phyloP scores from a whole-genome alignment of 2,888 invertebrate species.

The Eupithecia centaureata region DNA sequence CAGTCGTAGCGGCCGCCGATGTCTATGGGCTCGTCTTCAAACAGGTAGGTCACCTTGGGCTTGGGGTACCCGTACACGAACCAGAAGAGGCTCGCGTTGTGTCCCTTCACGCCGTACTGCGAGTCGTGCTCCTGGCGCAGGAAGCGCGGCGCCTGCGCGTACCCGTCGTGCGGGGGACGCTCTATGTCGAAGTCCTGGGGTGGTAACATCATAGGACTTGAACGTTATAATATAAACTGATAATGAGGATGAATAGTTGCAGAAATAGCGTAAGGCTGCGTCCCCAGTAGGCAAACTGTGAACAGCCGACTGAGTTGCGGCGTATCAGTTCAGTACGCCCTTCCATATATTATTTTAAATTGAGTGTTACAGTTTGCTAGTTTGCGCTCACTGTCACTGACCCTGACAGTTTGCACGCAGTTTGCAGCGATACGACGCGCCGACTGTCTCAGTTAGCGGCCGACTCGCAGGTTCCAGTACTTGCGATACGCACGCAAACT shows the following conservation, averaged over 20 bases:
- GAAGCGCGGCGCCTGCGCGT: slow-evolving; percentile 93
- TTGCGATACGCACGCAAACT: too few relatives aligned
- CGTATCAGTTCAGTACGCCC: too few relatives aligned
- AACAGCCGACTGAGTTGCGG: too few relatives aligned
- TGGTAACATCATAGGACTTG: slow-evolving; percentile 68
- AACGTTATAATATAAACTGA: background rate
- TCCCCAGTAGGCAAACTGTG: too few relatives aligned
- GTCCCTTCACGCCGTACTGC: slow-evolving; percentile 96
- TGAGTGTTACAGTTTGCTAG: too few relatives aligned
- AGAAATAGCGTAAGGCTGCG: too few relatives aligned
- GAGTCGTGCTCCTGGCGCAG: slow-evolving; percentile 93
- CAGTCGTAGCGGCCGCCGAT: slow-evolving; percentile 93
- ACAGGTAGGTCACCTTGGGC: slow-evolving; percentile 95
- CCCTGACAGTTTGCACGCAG: too few relatives aligned
- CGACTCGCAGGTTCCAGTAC: too few relatives aligned
- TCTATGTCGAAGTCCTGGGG: slow-evolving; percentile 96
- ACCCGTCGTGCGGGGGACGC: slow-evolving; percentile 93
- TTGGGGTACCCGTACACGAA: slow-evolving; percentile 98
- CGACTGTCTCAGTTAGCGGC: too few relatives aligned
- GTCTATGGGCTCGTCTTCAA: slow-evolving; percentile 92
- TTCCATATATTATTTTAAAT: too few relatives aligned
- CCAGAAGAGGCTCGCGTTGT: slow-evolving; percentile 95
- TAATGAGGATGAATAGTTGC: background rate
- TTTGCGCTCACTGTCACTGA: too few relatives aligned
- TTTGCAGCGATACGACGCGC: too few relatives aligned